Conservation (phyloP, 2,113 vertebrate genomes). For the Coregonus clupeaformis region DNA sequence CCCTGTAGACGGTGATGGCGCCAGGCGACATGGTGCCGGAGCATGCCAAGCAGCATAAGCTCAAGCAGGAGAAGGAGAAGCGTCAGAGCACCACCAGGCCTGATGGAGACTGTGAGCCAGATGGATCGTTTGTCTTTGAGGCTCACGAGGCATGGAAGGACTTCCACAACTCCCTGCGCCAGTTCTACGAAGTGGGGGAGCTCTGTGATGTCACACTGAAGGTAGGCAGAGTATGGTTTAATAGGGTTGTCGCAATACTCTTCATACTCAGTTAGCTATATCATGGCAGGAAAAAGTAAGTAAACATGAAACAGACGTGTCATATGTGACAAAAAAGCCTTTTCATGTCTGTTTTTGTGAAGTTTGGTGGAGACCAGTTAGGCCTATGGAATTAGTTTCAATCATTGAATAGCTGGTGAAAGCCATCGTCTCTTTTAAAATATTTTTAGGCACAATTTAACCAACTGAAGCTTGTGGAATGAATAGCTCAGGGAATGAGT, state of each 20-base stretch:
- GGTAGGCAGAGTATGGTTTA: slow-evolving; percentile 60
- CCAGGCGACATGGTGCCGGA: slow-evolving; percentile 84
- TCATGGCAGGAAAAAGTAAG: no score
- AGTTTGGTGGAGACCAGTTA: background rate
- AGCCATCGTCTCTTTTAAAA: background rate
- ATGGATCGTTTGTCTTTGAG: slow-evolving; percentile 88
- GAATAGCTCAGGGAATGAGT: background rate
- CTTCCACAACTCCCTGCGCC: slow-evolving; percentile 91
- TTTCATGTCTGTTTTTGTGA: background rate
- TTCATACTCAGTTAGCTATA: no score
- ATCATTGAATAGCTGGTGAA: background rate
- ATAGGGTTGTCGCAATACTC: no score
- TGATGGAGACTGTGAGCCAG: slow-evolving; percentile 76
- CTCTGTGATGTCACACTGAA: slow-evolving; percentile 94
- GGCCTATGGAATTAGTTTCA: background rate
- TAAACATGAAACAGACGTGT: no score
- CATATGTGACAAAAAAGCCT: no score
- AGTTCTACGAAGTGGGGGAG: slow-evolving; percentile 93
- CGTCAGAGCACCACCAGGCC: slow-evolving; percentile 58
- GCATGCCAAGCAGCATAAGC: slow-evolving; percentile 76
- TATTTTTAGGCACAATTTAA: background rate
- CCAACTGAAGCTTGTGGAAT: background rate
- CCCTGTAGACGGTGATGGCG: slow-evolving; percentile 80
- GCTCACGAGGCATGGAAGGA: slow-evolving; percentile 96
- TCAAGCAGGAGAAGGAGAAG: slow-evolving; percentile 85